A percentile compares a stretch with the other conserved stretches of the same genome.
Conservation (phyloP, 2,797 vertebrate species). For the Paratrypauchen microcephalus region DNA sequence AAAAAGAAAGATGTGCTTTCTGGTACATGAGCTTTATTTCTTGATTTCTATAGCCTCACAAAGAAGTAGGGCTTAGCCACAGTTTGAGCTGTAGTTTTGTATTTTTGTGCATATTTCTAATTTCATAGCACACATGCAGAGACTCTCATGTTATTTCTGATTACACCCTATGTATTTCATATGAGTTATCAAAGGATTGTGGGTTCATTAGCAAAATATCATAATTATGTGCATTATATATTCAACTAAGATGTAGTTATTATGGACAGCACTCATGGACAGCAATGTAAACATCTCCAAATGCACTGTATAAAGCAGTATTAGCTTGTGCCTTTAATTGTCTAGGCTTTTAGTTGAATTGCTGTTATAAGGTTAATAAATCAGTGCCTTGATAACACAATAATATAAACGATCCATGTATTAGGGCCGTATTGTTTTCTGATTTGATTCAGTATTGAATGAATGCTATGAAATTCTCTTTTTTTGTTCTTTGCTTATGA, state of each 20-base stretch:
- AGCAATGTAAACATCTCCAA: constrained; percentile 9
- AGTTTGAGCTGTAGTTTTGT: constrained; percentile 19
- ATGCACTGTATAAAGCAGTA: background rate
- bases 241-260: constrained; percentile 4
- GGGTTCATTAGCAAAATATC: constrained; percentile 62
- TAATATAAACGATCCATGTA: constrained; percentile 9
- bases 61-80: constrained; percentile 31
- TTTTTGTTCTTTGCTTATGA: constrained; percentile 52
- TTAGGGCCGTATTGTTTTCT: constrained; percentile 36
- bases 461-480: background rate
- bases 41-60: constrained; percentile 39
- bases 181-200: constrained; percentile 66
- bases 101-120: background rate
- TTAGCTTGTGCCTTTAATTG: constrained; percentile 60
- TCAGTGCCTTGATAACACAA: constrained; percentile 65
- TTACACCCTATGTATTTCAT: constrained; percentile 49
- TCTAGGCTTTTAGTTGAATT: background rate
- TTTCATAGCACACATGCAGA: constrained; percentile 7
- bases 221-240: background rate
- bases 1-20: constrained; percentile 30
- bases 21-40: constrained; percentile 51
- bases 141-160: constrained; percentile 35
- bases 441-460: background rate
- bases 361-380: constrained; percentile 27
- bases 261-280: constrained; percentile 6